Evolutionary conservation across 92 coral and sea anemone species (phyloP).

Genomic region (Muricea muricata): DNA sequence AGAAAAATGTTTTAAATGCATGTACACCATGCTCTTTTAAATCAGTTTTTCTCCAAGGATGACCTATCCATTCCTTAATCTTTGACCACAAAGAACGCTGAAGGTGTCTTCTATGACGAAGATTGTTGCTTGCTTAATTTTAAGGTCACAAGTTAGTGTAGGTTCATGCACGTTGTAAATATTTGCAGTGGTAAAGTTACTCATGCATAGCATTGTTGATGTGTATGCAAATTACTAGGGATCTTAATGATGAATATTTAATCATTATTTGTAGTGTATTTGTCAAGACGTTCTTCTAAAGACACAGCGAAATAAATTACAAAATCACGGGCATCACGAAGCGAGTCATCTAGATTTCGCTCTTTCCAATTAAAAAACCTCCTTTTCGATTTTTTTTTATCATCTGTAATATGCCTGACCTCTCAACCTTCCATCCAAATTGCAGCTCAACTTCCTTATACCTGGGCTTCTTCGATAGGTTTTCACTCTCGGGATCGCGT

Average conservation of each 20-base stretch:
- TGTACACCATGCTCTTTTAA: slow-evolving; percentile 2
- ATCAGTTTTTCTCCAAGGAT: slow-evolving; percentile 4
- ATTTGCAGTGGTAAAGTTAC: too few species aligned
- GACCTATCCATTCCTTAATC: slow-evolving; percentile 1
- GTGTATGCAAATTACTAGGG: too few species aligned
- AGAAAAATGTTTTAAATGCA: slow-evolving; percentile 12
- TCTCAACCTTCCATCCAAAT: slow-evolving; percentile 19
- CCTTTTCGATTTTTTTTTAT: neutral
- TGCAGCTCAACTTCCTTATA: slow-evolving; percentile 17
- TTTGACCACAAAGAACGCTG: slow-evolving; percentile 17
- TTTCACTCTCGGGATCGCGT: slow-evolving; percentile 31
- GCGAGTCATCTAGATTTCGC: neutral
- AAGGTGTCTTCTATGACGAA: slow-evolving; percentile 27
- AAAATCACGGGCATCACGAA: slow-evolving; percentile 9
- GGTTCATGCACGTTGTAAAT: too few species aligned
- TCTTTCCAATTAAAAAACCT: slow-evolving; percentile 4
- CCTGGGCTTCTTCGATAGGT: neutral
- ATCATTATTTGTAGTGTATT: neutral
- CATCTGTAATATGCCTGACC: slow-evolving; percentile 18
- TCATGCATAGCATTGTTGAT: too few species aligned
- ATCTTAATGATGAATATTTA: too few species aligned
- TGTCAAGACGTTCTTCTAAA: slow-evolving; percentile 3
- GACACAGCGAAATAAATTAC: slow-evolving; percentile 4
- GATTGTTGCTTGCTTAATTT: slow-evolving; percentile 8
- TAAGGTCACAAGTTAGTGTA: too few species aligned